phyloP scores from a whole-genome alignment of 1,140 invertebrate species.

The Anagrus nilaparvatae region DNA sequence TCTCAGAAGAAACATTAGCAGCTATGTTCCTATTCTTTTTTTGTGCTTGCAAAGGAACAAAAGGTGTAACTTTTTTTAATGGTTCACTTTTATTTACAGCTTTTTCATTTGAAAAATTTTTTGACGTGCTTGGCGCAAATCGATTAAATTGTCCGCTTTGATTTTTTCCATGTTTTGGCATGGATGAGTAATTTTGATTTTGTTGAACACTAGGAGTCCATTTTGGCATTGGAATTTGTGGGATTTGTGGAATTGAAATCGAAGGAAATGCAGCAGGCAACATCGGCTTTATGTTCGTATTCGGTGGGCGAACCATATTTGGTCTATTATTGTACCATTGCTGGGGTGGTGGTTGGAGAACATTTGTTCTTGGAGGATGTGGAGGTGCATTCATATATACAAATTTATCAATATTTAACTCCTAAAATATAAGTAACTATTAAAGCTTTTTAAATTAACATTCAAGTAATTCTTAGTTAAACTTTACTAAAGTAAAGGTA shows the following conservation, averaged over 20 bases:
- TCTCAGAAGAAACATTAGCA: too few species aligned
- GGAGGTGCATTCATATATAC: neutral
- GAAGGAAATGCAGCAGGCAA: conserved; percentile 8
- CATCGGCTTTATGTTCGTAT: conserved; percentile 7
- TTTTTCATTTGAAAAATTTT: too few species aligned
- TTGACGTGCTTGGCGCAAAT: too few species aligned
- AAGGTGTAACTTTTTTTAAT: conserved; percentile 27
- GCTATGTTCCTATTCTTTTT: conserved; percentile 36
- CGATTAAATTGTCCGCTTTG: too few species aligned
- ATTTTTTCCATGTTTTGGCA: conserved; percentile 4
- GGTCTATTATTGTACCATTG: conserved; percentile 25
- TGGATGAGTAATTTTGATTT: conserved; percentile 3
- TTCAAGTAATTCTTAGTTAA: too few species aligned
- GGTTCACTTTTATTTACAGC: too few species aligned
- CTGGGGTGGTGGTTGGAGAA: conserved; percentile 20
- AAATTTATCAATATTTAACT: too few species aligned
- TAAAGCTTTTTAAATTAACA: too few species aligned
- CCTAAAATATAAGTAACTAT: too few species aligned
- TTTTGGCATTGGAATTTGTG: conserved; percentile 19
- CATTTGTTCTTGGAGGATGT: neutral
- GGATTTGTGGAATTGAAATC: conserved; percentile 11
- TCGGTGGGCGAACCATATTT: conserved; percentile 15
- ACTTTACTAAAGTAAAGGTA: conserved; percentile 22
- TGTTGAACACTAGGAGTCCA: conserved; percentile 19
- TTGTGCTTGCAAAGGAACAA: conserved; percentile 41